Base-by-base conservation (phyloP, 1,140 invertebrate species). In the Bombus waltoni region DNA sequence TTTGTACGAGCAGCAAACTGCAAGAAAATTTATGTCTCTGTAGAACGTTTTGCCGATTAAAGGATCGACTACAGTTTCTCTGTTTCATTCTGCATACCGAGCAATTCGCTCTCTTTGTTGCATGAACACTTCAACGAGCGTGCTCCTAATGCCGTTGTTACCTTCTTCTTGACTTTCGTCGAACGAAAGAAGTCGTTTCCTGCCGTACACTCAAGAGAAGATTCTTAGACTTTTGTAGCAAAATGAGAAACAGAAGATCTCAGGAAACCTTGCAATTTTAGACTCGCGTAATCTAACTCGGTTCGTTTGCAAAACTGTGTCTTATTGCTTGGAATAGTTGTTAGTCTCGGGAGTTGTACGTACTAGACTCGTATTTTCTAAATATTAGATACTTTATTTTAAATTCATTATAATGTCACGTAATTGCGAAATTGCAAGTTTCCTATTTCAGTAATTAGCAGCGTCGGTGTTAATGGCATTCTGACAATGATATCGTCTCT, bases 21-120 rank as follows among this genome's bases (percentile, higher is more conserved):
- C 77, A 47, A 47, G 76, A 42, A 73, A 80, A 71, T 85, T 85
- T 47, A 78, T 73, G 68, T 53, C 53, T 28, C 57, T 72, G n/a
- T 65, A 72, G 80, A 85, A 85, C 76, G 57, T 62, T 59, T 80
- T 44, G 53, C 53, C 83, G 68, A 80, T 80, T 85, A 80, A 85
- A 85, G 53, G 70, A 79, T 78, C 68, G 38, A 32, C 44, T 32
- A 35, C 32, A 28, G 62, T 73, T 25, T 57, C 44, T 32, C 53
- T 32, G 38, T 78, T 70, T 53, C 44, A 57, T 44, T 85, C 42
- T 18, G 68, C 68, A 42, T 47, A 59, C 15, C 32, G 40, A 53
- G 32, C 35, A 77, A 44, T 57, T 59, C 76, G 53, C 40, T 65
- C 57, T 80, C 68, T 73, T 80, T 47, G 68, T 85, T 62, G 25